These are phyloP conservation scores for Drosophila fulvimacula DNA, from an alignment of 2,888 invertebrate genomes.

Conservation along the genomic window DNA sequence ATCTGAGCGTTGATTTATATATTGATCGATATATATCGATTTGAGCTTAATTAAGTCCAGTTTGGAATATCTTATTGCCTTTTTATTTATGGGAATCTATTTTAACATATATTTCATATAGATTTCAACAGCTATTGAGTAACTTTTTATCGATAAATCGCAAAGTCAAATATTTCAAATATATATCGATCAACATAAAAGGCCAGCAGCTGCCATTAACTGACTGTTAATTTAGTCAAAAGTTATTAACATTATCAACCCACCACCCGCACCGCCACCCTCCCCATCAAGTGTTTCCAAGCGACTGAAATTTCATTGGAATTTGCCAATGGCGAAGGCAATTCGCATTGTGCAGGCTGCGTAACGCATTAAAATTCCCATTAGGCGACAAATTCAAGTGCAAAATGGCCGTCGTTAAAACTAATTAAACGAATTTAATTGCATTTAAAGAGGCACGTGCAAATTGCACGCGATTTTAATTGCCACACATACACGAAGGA, in stretches of 20 bases:
- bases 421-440: slow-evolving; percentile 78
- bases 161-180: too few relatives aligned
- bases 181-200: background rate
- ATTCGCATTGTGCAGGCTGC: slow-evolving; percentile 20
- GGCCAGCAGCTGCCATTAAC: background rate
- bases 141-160: background rate
- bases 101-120: background rate
- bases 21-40: background rate
- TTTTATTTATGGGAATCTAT: too few relatives aligned
- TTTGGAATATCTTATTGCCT: background rate
- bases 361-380: slow-evolving; percentile 30
- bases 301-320: slow-evolving; percentile 4
- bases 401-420: slow-evolving; percentile 75
- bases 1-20: too few relatives aligned
- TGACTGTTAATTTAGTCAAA: slow-evolving; percentile 1
- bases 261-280: too few relatives aligned
- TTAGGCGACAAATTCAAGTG: slow-evolving; percentile 57
- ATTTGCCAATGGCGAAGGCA: slow-evolving; percentile 2
- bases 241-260: background rate
- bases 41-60: too few relatives aligned
- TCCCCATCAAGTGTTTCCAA: background rate
- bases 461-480: slow-evolving; percentile 73
- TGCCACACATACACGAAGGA: slow-evolving; percentile 48
- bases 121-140: background rate
- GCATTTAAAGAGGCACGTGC: slow-evolving; percentile 73